These are phyloP conservation scores for Ambastaia sidthimunki DNA, from an alignment of 2,797 vertebrate genomes.

Conservation along the genomic window DNA sequence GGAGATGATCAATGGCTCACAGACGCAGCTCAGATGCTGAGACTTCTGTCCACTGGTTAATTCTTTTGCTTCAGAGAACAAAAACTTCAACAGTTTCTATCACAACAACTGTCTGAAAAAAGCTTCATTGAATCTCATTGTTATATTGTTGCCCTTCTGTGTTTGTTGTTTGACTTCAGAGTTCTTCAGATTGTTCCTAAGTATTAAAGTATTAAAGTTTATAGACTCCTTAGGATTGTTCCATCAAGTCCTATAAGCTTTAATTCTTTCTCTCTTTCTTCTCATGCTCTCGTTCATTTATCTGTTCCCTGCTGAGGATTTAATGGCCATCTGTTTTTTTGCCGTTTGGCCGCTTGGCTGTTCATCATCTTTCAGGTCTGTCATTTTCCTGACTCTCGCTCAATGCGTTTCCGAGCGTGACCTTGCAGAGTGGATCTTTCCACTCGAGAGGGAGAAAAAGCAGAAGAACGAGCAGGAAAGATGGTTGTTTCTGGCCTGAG, in stretches of 20 bases:
- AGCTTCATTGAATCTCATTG: no score
- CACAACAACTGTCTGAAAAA: no score
- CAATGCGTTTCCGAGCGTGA: constrained; percentile 15
- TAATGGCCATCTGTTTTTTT: constrained; percentile 44
- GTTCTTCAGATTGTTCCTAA: no score
- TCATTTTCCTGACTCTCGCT: constrained; percentile 20
- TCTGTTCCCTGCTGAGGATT: constrained; percentile 23
- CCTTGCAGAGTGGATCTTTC: constrained; percentile 35
- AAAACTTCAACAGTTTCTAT: no score
- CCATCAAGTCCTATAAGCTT: no score
- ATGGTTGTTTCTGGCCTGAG: constrained; percentile 5
- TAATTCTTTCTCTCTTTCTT: not conserved
- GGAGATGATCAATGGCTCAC: no score
- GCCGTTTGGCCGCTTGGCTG: not conserved
- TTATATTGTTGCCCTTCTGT: no score
- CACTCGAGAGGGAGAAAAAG: constrained; percentile 36
- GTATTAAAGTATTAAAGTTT: no score
- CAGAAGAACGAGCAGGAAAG: constrained; percentile 41
- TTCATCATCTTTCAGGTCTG: constrained; percentile 37
- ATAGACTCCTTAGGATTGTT: no score
- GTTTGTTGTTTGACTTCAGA: not conserved
- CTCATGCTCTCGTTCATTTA: constrained; percentile 7
- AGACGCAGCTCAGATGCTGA: not conserved
- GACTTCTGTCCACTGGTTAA: not conserved
- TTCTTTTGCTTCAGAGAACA: no score